Percentiles rank a stretch among this genome's conserved stretches.
phyloP scores from a whole-genome alignment of 2,888 invertebrate genomes.

The Autographa gamma region DNA sequence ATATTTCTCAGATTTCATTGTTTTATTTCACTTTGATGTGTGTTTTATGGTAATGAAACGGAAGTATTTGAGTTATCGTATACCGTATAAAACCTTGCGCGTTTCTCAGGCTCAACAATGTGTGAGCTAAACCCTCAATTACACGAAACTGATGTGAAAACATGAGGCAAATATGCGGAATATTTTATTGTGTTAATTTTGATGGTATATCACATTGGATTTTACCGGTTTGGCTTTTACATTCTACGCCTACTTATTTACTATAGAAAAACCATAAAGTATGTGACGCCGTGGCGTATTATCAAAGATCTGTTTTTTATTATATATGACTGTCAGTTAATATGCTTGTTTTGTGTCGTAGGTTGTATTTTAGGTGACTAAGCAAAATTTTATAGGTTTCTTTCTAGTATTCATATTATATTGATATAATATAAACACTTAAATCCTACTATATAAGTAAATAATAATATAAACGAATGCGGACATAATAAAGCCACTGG shows the following conservation, averaged over 20 bases:
- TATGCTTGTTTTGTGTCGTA: no score
- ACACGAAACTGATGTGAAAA: slow-evolving; percentile 2
- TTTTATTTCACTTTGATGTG: slow-evolving; percentile 29
- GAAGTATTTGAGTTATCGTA: slow-evolving; percentile 6
- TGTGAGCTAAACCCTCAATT: neutral
- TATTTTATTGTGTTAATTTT: neutral
- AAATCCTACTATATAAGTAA: slow-evolving; percentile 8
- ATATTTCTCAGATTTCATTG: slow-evolving; percentile 47
- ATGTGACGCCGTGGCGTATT: neutral
- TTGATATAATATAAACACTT: neutral
- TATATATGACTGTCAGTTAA: no score
- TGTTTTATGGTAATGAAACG: slow-evolving; percentile 41
- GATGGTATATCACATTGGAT: neutral
- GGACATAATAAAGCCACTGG: slow-evolving; percentile 15
- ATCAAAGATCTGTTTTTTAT: neutral
- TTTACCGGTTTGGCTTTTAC: slow-evolving; percentile 5
- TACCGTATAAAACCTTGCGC: neutral
- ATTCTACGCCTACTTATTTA: slow-evolving; percentile 2
- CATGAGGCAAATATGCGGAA: neutral
- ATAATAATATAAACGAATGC: neutral
- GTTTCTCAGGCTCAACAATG: slow-evolving; percentile 6
- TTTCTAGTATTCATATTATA: no score
- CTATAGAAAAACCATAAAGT: neutral
- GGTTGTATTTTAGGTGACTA: no score
- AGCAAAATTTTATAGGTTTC: no score